These are phyloP conservation scores for Helostoma temminkii DNA, from an alignment of 2,797 vertebrate genomes.

Conservation along the genomic window DNA sequence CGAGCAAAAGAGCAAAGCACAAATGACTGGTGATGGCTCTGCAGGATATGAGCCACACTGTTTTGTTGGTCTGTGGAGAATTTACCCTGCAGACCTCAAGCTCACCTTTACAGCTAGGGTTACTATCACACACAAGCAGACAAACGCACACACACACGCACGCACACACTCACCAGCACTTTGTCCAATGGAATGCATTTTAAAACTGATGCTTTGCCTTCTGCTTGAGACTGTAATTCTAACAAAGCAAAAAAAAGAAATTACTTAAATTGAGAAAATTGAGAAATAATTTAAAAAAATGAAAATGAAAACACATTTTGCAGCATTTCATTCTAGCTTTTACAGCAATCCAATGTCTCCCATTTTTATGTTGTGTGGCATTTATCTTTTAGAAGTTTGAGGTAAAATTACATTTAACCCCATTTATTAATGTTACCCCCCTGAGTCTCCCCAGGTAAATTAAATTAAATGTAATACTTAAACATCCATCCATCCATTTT, in stretches of 20 bases:
- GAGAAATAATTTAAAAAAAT: no score
- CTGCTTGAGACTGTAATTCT: not conserved
- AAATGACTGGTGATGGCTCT: constrained; percentile 72
- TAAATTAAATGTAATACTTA: constrained; percentile 48
- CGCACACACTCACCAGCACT: no score
- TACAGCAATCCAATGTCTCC: not conserved
- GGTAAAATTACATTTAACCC: constrained; percentile 38
- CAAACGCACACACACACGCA: constrained; percentile 22
- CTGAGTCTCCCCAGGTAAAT: constrained; percentile 61
- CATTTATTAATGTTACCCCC: constrained; percentile 53
- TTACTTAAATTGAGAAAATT: no score
- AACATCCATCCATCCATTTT: no score
- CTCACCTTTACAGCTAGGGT: constrained; percentile 67
- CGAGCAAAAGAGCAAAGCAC: constrained; percentile 60
- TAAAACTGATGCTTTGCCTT: constrained; percentile 3
- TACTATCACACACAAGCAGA: constrained; percentile 34
- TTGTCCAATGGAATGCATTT: not conserved
- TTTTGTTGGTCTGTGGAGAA: constrained; percentile 40
- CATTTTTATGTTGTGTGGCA: constrained; percentile 14
- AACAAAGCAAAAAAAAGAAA: not conserved
- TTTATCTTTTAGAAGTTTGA: constrained; percentile 15
- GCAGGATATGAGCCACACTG: constrained; percentile 62
- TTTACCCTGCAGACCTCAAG: constrained; percentile 55
- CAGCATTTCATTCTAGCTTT: constrained; percentile 2
- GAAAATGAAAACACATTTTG: constrained; percentile 9